Percentiles rank a stretch among this genome's conserved stretches.
phyloP scores from a whole-genome alignment of 2,797 vertebrate species.

The Neosilurus hyrtlii region DNA sequence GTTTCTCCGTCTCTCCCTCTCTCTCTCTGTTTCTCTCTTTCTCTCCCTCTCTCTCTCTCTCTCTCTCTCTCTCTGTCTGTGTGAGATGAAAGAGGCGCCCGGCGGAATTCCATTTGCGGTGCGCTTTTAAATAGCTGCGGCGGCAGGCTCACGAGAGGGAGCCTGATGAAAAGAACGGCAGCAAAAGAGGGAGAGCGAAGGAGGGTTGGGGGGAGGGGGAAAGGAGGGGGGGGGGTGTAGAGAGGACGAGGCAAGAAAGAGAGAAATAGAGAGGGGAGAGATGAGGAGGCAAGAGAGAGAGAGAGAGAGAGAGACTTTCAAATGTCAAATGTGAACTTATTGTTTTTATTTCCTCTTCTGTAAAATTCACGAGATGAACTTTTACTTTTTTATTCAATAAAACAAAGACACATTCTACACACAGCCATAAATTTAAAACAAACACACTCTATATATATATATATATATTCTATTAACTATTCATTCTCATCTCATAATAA shows the following conservation, averaged over 20 bases:
- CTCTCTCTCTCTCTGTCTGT: conserved; percentile 29
- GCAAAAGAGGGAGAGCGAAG: conserved; percentile 30
- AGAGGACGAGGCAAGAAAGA: too few species aligned
- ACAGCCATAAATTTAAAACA: not conserved
- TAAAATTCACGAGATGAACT: not conserved
- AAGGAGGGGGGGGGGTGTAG: not conserved
- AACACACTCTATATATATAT: too few species aligned
- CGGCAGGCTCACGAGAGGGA: conserved; percentile 37
- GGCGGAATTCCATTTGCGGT: conserved; percentile 54
- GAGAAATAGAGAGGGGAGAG: too few species aligned
- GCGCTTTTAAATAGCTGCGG: conserved; percentile 54
- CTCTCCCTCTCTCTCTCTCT: not conserved
- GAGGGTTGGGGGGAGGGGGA: too few species aligned
- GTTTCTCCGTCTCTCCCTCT: not conserved
- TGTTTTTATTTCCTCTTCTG: not conserved
- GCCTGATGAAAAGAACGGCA: conserved; percentile 51
- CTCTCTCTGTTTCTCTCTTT: not conserved
- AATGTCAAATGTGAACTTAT: conserved; percentile 7
- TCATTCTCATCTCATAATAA: too few species aligned
- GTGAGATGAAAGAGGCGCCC: conserved; percentile 47
- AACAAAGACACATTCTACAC: not conserved
- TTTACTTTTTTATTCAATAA: not conserved
- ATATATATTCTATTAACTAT: too few species aligned
- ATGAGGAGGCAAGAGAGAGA: too few species aligned
- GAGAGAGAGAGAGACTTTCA: not conserved